Base-by-base conservation (phyloP, 2,113 vertebrate species). In the Lanius collurio region DNA sequence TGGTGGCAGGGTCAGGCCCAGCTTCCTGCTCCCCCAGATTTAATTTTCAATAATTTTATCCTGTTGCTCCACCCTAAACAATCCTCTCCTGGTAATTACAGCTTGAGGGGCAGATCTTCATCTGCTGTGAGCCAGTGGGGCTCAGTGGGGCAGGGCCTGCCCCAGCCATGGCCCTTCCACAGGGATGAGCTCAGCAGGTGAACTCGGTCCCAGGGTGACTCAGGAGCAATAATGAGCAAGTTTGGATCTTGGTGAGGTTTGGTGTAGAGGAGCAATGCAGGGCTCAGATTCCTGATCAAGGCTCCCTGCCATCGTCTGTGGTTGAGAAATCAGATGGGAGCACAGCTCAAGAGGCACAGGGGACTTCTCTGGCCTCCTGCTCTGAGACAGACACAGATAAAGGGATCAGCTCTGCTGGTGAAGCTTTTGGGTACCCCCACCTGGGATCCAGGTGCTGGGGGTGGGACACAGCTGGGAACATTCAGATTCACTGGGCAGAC, bases 401-500 rank as follows among this genome's bases (percentile, higher is more conserved):
- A 27, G 63, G 87, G 63, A 15, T n/a, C 87, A 69, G 87, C 69
- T 53, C 53, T 82, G 78, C 78, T 80, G 88, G 2, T 5, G 42
- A 44, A 64, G 68, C 15, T 19, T 56, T 18, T 21, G 70, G 76
- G 37, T 0, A 16, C 13, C 70, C 57, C 1, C 8, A 1, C 28
- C 80, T 11, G 53, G 44, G 17, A 7, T 9, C 33, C 28, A 10
- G 14, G 7, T 23, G 80, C 53, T 60, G 56, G 52, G 41, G 73
- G 19, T 27, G 63, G 20, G 79, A 28, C 6, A 65, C 20, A 27
- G 70, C 79, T 0, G 0, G 13, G 55, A 7, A 1, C 37, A 20
- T 56, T 11, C 14, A 0, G 1, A 15, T 11, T 27, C 46, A 9
- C 6, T 0, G 0, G 33, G 18, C 31, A 30, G 57, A 31, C 7